phyloP scores from a whole-genome alignment of 2,888 invertebrate genomes.

The Linyphia triangularis region DNA sequence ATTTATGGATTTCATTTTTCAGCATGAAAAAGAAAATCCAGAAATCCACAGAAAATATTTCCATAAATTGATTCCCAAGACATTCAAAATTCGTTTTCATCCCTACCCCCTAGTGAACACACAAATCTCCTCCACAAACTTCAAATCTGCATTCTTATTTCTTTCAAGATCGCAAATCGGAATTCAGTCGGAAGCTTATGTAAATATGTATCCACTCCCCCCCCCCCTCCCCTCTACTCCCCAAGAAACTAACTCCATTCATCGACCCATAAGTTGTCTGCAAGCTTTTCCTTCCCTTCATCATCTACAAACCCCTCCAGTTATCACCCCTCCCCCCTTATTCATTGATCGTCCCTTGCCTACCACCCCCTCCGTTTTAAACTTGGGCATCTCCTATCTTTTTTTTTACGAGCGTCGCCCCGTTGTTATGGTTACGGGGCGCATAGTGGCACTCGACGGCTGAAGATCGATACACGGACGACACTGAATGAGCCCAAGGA shows the following conservation, averaged over 20 bases:
- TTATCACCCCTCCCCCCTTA: background rate
- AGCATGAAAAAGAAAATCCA: too few species aligned
- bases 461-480: constrained; percentile 18
- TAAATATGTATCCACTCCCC: background rate
- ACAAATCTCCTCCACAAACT: too few species aligned
- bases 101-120: too few species aligned
- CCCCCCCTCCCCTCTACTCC: background rate
- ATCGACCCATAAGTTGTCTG: background rate
- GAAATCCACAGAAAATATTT: too few species aligned
- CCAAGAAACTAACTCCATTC: background rate
- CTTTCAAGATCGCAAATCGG: background rate
- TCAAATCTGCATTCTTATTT: background rate
- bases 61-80: too few species aligned
- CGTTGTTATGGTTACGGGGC: constrained; percentile 31
- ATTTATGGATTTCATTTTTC: too few species aligned
- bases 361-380: constrained; percentile 47
- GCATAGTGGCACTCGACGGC: background rate
- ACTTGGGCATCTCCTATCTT: constrained; percentile 27
- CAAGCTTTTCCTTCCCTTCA: background rate
- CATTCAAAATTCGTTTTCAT: too few species aligned
- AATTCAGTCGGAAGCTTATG: background rate
- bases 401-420: constrained; percentile 19
- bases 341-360: constrained; percentile 22
- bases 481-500: background rate
- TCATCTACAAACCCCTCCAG: constrained; percentile 26